phyloP scores from a whole-genome alignment of 2,888 invertebrate genomes.

The Argyresthia goedartella region DNA sequence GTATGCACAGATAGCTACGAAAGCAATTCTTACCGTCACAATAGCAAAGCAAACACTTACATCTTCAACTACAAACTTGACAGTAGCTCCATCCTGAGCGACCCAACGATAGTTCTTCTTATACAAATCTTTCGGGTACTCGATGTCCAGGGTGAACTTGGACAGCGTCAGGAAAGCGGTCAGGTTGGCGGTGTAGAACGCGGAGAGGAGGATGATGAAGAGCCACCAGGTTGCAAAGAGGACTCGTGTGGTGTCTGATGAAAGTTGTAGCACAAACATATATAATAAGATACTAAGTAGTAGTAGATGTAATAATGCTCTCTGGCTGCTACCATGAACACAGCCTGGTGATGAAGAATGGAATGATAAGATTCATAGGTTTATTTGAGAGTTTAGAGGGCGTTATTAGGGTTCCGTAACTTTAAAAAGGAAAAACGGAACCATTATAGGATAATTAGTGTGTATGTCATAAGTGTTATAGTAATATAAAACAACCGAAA shows the following conservation, averaged over 20 bases:
- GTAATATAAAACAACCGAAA: too few relatives aligned
- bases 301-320: too few relatives aligned
- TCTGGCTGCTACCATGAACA: not conserved
- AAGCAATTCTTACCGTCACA: too few relatives aligned
- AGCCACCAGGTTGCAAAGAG: conserved; percentile 94
- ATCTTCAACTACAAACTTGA: conserved; percentile 74
- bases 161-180: conserved; percentile 90
- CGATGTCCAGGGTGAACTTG: conserved; percentile 85
- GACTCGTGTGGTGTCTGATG: conserved; percentile 82
- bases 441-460: too few relatives aligned
- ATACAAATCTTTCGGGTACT: conserved; percentile 75
- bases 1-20: too few relatives aligned
- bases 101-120: conserved; percentile 79
- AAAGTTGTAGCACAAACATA: not conserved
- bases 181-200: conserved; percentile 92
- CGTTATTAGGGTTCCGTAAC: too few relatives aligned
- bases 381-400: too few relatives aligned
- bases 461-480: too few relatives aligned
- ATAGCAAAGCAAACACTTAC: conserved; percentile 39
- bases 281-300: too few relatives aligned
- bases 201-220: conserved; percentile 87
- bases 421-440: too few relatives aligned
- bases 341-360: not conserved
- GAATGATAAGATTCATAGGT: not conserved
- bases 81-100: conserved; percentile 75